A percentile compares a stretch with the other conserved stretches of the same genome.
Evolutionary conservation across 2,888 invertebrate genomes (phyloP).

Genomic region (Epistrophe eligans): DNA sequence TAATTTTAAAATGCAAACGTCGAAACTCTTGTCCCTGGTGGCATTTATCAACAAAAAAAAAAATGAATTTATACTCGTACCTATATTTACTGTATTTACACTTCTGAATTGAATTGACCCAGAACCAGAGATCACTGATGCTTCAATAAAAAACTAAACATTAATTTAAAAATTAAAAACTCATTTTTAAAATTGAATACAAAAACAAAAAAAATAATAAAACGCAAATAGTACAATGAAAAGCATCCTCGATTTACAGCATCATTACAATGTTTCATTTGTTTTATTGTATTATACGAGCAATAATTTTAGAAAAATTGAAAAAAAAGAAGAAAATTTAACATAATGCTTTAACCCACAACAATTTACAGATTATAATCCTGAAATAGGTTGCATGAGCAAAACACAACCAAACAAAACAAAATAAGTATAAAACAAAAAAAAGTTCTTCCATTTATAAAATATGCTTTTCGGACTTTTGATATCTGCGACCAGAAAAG

Average conservation of each 20-base stretch:
- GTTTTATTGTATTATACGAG: not conserved
- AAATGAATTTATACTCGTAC: not conserved
- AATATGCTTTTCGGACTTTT: slow-evolving; percentile 1
- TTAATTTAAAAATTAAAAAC: not conserved
- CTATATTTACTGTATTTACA: not conserved
- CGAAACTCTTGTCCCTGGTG: not conserved
- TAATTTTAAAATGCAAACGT: slow-evolving; percentile 1
- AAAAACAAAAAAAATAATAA: not conserved
- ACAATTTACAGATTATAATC: slow-evolving; percentile 51
- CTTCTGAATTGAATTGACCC: no score
- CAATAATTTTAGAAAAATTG: not conserved
- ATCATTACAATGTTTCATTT: not conserved
- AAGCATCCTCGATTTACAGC: no score
- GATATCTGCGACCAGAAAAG: slow-evolving; percentile 3
- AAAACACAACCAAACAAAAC: not conserved
- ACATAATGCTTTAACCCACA: not conserved
- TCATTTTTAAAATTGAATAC: not conserved
- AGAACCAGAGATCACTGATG: not conserved
- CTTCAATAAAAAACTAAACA: not conserved
- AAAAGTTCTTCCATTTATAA: slow-evolving; percentile 4
- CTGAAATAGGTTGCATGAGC: slow-evolving; percentile 55
- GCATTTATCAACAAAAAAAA: not conserved
- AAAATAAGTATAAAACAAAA: not conserved
- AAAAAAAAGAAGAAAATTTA: not conserved
- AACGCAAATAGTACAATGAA: not conserved